Evolutionary conservation across 2,888 invertebrate species (phyloP).

Genomic region (Deroplatys truncata): DNA sequence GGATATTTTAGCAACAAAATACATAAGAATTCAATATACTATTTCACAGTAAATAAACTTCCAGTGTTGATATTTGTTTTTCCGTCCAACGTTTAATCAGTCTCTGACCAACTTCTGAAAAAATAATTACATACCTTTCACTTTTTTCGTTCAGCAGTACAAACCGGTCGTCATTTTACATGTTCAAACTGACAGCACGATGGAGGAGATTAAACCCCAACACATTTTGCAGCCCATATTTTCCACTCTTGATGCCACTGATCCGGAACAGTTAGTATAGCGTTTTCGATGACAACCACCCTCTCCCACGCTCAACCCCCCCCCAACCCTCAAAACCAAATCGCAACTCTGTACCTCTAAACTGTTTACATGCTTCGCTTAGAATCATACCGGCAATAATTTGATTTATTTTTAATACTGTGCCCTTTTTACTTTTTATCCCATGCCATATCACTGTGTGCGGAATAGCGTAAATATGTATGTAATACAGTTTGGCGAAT

Average conservation of each 20-base stretch:
- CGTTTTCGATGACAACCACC: background rate
- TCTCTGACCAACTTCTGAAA: too few species aligned
- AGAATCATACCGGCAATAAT: background rate
- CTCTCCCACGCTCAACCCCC: too few species aligned
- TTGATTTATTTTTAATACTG: background rate
- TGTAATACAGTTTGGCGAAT: background rate
- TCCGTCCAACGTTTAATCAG: too few species aligned
- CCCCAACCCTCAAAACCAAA: background rate
- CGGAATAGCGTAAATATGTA: background rate
- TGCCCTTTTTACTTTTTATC: background rate
- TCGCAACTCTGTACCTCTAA: background rate
- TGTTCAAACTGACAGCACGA: background rate
- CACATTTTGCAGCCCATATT: background rate
- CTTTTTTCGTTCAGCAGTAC: background rate
- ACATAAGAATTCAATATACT: too few species aligned
- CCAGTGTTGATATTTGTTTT: too few species aligned
- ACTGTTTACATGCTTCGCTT: background rate
- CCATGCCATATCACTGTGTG: background rate
- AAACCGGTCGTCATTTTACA: background rate
- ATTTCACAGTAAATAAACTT: too few species aligned
- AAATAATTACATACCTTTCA: too few species aligned
- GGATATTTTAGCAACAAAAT: too few species aligned
- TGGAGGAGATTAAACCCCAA: background rate
- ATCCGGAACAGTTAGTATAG: background rate
- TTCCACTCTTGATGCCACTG: background rate